Evolutionary conservation across 2,888 invertebrate species (phyloP).

Genomic region (Octodonta nipae): DNA sequence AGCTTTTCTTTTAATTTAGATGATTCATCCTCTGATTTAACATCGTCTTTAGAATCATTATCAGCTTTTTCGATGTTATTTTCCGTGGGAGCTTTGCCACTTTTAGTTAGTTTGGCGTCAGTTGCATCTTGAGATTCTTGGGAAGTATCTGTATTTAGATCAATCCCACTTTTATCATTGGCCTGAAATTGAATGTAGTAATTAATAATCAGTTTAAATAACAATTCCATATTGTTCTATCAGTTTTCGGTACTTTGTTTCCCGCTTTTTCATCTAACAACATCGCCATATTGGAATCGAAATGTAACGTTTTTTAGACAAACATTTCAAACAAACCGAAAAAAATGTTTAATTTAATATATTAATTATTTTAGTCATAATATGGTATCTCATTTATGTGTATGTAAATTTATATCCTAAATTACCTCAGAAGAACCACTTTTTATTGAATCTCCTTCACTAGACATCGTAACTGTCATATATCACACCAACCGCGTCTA

Average conservation of each 20-base stretch:
- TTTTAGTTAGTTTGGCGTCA: slow-evolving; percentile 15
- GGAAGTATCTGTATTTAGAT: slow-evolving; percentile 25
- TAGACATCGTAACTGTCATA: slow-evolving; percentile 34
- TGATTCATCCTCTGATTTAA: no score
- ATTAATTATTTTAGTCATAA: slow-evolving; percentile 2
- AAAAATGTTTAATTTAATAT: slow-evolving; percentile 4
- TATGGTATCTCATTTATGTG: slow-evolving; percentile 9
- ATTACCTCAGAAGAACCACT: slow-evolving; percentile 24
- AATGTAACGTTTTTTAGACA: slow-evolving; percentile 27
- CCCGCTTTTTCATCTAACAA: slow-evolving; percentile 36
- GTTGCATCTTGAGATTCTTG: slow-evolving; percentile 24
- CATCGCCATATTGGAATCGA: slow-evolving; percentile 35
- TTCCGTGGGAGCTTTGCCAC: slow-evolving; percentile 14
- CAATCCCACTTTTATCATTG: slow-evolving; percentile 22
- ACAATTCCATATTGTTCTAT: no score
- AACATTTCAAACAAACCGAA: no score
- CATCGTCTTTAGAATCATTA: no score
- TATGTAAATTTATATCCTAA: slow-evolving; percentile 27
- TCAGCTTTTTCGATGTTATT: slow-evolving; percentile 17
- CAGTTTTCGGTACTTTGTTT: slow-evolving; percentile 20
- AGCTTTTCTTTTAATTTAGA: no score
- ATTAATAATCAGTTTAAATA: no score
- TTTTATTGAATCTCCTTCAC: slow-evolving; percentile 35
- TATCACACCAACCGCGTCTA: slow-evolving; percentile 29
- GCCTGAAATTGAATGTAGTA: no score